Evolutionary conservation across 2,113 vertebrate genomes (phyloP).

Genomic region (Macaca mulatta): DNA sequence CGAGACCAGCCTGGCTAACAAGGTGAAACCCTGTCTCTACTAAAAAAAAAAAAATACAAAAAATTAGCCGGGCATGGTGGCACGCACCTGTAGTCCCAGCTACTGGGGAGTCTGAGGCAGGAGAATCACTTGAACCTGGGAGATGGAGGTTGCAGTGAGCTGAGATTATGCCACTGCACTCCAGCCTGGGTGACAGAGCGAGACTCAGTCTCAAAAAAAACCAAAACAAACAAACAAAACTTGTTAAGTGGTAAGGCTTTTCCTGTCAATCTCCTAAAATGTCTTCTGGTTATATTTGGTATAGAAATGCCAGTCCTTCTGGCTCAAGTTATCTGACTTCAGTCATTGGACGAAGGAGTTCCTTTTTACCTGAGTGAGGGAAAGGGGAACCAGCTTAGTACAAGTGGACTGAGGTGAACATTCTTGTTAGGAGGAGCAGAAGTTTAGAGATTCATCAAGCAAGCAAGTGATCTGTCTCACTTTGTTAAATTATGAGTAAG

Average conservation of each 20-base stretch:
- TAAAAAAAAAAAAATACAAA: no score
- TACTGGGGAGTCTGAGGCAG: no score
- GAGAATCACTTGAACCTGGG: no score
- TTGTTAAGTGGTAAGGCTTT: neutral
- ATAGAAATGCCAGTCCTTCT: neutral
- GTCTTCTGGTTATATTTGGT: neutral
- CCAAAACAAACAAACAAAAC: neutral
- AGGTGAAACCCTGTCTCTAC: no score
- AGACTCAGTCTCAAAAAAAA: neutral
- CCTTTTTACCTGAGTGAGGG: neutral
- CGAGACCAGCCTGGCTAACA: no score
- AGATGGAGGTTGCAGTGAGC: no score
- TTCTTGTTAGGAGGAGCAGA: neutral
- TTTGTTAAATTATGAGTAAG: slow-evolving; percentile 15
- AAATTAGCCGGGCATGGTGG: no score
- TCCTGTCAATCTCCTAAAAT: neutral
- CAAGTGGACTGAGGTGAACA: neutral
- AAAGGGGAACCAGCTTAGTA: neutral
- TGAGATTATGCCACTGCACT: no score
- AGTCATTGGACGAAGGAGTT: neutral
- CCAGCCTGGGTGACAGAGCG: no score
- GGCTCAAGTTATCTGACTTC: neutral
- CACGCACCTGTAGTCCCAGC: no score
- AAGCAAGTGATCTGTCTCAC: slow-evolving; percentile 8
- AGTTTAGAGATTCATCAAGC: neutral